These are phyloP conservation scores for Dorcus parallelipipedus DNA, from an alignment of 2,888 invertebrate genomes.

Conservation along the genomic window DNA sequence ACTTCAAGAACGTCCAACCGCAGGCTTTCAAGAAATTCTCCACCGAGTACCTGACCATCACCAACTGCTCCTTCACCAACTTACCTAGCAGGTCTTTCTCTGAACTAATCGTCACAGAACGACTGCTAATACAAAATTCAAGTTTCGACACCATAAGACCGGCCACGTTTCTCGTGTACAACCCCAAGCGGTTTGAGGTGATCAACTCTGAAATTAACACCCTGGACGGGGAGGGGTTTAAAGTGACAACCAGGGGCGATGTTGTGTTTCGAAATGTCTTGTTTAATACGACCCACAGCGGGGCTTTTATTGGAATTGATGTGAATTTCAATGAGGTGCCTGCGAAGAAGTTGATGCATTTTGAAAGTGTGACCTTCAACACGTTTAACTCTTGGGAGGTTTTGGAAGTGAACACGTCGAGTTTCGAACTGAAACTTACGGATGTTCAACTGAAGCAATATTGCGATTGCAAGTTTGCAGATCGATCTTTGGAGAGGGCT, in stretches of 20 bases:
- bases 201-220: conserved; percentile 57
- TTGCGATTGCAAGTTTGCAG: conserved; percentile 20
- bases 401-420: conserved; percentile 56
- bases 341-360: conserved; percentile 51
- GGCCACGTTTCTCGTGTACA: conserved; percentile 65
- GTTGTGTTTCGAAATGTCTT: conserved; percentile 66
- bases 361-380: conserved; percentile 63
- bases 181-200: conserved; percentile 61
- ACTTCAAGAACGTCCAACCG: conserved; percentile 59
- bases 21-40: conserved; percentile 79
- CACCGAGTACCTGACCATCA: conserved; percentile 62
- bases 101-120: conserved; percentile 66
- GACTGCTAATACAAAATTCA: conserved; percentile 63
- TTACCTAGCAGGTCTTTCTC: conserved; percentile 71
- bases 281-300: conserved; percentile 56
- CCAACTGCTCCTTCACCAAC: conserved; percentile 57
- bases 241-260: conserved; percentile 58
- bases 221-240: conserved; percentile 65
- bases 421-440: conserved; percentile 57
- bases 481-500: conserved; percentile 12
- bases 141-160: conserved; percentile 62
- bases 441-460: conserved; percentile 47
- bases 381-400: conserved; percentile 54
- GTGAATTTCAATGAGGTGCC: conserved; percentile 50
- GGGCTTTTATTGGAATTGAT: conserved; percentile 61